Base-by-base conservation (phyloP, 2,113 vertebrate genomes). In the Peromyscus polionotus region DNA sequence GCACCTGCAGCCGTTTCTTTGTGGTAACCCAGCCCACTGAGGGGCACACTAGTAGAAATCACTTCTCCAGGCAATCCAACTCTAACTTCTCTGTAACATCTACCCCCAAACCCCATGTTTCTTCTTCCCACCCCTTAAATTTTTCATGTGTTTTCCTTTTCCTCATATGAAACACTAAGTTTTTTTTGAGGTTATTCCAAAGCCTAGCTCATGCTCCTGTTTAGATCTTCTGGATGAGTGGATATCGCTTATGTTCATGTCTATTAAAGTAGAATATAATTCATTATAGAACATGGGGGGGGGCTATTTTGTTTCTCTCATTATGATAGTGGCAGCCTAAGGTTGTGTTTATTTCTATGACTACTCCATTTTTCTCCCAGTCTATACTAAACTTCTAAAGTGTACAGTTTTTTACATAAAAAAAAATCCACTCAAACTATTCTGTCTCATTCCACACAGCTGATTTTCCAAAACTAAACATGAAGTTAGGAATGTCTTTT, bases 381-480 rank as follows among this genome's bases (percentile, higher is more conserved):
- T 70, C 90, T 94, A 68, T 61, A 65, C n/a, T 65, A 94, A 39
- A 65, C 48, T 54, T 80, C 57, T 76, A 57, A 90, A 86, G 42
- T 87, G 39, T 2, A 80, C 19, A 72, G 17, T 76, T 59, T 51
- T 63, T 12, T 36, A 51, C 26, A 4, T 26, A 65, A 84, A 90
- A 72, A 68, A 51, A n/a, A n/a, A 22, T 63, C 87, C 7, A 79
- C 22, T 72, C 11, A 73, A 39, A 51, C 2, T n/a, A 19, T 68
- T 28, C 31, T 36, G 19, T 88, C 31, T 91, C 19, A 24, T n/a
- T 80, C 22, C 92, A 10, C 28, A 4, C 4, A 77, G 22, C 0
- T 26, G 61, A 20, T 10, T 85, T 45, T 26, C 59, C 54, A 76
- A 45, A 63, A 70, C 11, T 19, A 84, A 72, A 77, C 36, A 54